Evolutionary conservation across 2,888 invertebrate genomes (phyloP).

Genomic region (Orthosia gracilis): DNA sequence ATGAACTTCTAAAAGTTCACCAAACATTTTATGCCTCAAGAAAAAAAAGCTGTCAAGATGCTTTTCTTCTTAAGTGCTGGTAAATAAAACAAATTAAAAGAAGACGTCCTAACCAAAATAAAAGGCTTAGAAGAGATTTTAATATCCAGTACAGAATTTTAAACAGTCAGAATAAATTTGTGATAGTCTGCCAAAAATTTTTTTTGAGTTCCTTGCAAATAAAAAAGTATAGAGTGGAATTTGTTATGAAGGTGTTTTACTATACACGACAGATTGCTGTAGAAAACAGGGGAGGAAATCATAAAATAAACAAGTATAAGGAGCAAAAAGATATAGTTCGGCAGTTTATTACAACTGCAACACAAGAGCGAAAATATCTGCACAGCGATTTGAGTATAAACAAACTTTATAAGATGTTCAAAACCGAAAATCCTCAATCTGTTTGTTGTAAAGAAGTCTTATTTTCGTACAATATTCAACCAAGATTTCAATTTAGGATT

Average conservation of each 20-base stretch:
- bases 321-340: constrained; percentile 34
- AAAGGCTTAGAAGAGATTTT: too few relatives aligned
- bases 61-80: too few relatives aligned
- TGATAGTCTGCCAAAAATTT: constrained; percentile 26
- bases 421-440: constrained; percentile 51
- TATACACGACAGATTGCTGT: too few relatives aligned
- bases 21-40: too few relatives aligned
- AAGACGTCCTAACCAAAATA: too few relatives aligned
- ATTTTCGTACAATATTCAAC: too few relatives aligned
- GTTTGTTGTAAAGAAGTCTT: constrained; percentile 53
- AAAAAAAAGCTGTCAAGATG: too few relatives aligned
- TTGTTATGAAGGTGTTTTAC: constrained; percentile 25
- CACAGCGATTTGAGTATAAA: constrained; percentile 60
- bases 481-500: too few relatives aligned
- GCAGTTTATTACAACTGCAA: constrained; percentile 48
- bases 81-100: too few relatives aligned
- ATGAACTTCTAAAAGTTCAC: too few relatives aligned
- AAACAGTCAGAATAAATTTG: constrained; percentile 26
- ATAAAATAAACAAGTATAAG: too few relatives aligned
- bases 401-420: constrained; percentile 61
- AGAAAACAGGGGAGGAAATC: too few relatives aligned
- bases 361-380: constrained; percentile 62
- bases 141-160: constrained; percentile 27
- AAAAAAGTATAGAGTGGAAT: constrained; percentile 21
- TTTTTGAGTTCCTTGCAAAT: constrained; percentile 8